Evolutionary conservation across 2,888 invertebrate genomes (phyloP), one percentile per base, ranked within the genome.

Genomic region (Pristionchus mayeri): DNA sequence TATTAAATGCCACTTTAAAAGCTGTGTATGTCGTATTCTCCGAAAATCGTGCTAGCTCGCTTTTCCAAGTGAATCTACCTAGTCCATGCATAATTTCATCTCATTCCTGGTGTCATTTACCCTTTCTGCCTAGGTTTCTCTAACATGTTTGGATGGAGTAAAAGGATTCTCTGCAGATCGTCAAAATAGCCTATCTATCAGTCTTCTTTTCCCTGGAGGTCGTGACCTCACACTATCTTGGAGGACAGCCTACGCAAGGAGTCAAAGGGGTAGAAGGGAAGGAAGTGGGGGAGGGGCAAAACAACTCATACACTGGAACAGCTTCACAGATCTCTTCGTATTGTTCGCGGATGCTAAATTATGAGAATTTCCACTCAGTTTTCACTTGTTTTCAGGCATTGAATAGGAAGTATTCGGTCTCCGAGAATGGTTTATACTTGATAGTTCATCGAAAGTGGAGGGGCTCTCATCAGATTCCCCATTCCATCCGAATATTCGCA

Each of bases 151-250:
- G 7, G 44, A 9, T 44, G 44, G 44, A 44, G 13, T 6, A 44
- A 44, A 13, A 44, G 13, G 44, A 9, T 6, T 13, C 3, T 27
- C 34, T 34, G 63, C 63, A 34, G 30, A 63, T 13, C 30, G 63
- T 63, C 63, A 63, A 63, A 63, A 63, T 63, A 63, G 34, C 34
- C 13, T 18, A 6, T 7, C 30, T 18, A 18, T 21, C 63, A 44
- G 44, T 34, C 63, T 18, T 63, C 34, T 63, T 63, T 63, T 63
- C 63, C 63, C 63, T 34, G 30, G 63, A 63, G 37, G 63, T 34
- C 34, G 63, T 63, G 63, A 63, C 63, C 63, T 34, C 34, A 63
- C 63, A 34, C 63, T 63, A 60, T 44, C 44, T 44, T 63, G 34
- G 63, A 63, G 63, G 63, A 16, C 63, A 63, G 63, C 54, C 63